Evolutionary conservation across 2,113 vertebrate genomes (phyloP).

Genomic region (Okapia johnstoni): DNA sequence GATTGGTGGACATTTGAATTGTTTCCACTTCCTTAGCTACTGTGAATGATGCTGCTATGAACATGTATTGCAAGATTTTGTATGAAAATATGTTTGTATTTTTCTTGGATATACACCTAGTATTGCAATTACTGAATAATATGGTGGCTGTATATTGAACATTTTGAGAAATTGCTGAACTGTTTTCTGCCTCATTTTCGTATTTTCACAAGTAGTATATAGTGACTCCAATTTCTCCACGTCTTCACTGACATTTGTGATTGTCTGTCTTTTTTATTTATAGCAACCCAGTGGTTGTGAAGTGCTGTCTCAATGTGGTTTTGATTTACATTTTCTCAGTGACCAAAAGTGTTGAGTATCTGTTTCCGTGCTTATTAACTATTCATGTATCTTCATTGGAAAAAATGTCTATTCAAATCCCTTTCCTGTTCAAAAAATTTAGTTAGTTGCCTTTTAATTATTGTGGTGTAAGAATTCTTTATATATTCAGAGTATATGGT

Average conservation of each 20-base stretch:
- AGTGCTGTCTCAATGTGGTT: neutral
- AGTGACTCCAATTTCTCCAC: neutral
- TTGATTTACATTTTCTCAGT: constrained; percentile 4
- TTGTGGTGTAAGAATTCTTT: neutral
- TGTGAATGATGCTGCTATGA: neutral
- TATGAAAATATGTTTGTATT: neutral
- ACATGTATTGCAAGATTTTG: neutral
- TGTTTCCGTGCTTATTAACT: neutral
- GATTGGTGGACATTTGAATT: neutral
- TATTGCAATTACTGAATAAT: neutral
- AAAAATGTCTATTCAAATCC: neutral
- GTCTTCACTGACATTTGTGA: neutral
- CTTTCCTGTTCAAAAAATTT: neutral
- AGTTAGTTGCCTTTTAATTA: neutral
- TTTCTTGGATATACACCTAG: neutral
- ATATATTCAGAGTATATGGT: neutral
- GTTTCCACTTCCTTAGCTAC: neutral
- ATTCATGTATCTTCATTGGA: neutral
- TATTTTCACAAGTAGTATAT: neutral
- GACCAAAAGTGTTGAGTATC: neutral
- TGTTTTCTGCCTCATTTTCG: neutral
- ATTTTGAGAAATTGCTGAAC: neutral
- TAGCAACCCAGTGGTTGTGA: neutral
- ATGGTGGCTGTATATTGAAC: neutral
- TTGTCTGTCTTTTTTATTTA: neutral